These are phyloP conservation scores for Chaenogobius annularis DNA, from an alignment of 2,113 vertebrate species.

Conservation along the genomic window DNA sequence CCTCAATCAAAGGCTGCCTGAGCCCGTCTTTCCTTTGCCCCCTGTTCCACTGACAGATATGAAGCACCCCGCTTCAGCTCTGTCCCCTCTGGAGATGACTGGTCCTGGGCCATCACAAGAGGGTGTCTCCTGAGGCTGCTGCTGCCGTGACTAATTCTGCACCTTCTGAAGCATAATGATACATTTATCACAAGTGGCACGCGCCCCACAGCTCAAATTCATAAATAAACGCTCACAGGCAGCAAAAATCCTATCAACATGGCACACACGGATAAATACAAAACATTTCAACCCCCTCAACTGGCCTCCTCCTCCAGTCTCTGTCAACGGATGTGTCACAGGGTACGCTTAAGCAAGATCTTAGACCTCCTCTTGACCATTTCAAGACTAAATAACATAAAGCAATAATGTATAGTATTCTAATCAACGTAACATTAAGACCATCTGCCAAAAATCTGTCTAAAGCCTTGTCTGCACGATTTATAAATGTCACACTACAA, in stretches of 20 bases:
- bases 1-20: neutral
- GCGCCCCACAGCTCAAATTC: conserved; percentile 35
- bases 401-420: neutral
- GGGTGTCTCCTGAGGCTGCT: conserved; percentile 31
- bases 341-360: conserved; percentile 30
- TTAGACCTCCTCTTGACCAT: conserved; percentile 24
- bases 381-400: conserved; percentile 20
- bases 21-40: neutral
- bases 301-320: conserved; percentile 31
- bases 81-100: conserved; percentile 12
- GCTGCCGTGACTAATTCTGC: conserved; percentile 62
- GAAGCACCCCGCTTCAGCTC: conserved; percentile 27
- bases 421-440: neutral
- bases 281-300: conserved; percentile 19
- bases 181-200: conserved; percentile 53
- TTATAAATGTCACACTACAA: too few relatives aligned
- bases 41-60: conserved; percentile 20
- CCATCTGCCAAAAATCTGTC: neutral
- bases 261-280: conserved; percentile 19
- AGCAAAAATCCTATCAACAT: conserved; percentile 11
- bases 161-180: conserved; percentile 54
- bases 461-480: too few relatives aligned
- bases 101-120: conserved; percentile 23
- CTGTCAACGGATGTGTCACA: conserved; percentile 40
- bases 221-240: conserved; percentile 12